Base-by-base conservation (phyloP, 2,113 vertebrate species). In the Toxotes jaculatrix region DNA sequence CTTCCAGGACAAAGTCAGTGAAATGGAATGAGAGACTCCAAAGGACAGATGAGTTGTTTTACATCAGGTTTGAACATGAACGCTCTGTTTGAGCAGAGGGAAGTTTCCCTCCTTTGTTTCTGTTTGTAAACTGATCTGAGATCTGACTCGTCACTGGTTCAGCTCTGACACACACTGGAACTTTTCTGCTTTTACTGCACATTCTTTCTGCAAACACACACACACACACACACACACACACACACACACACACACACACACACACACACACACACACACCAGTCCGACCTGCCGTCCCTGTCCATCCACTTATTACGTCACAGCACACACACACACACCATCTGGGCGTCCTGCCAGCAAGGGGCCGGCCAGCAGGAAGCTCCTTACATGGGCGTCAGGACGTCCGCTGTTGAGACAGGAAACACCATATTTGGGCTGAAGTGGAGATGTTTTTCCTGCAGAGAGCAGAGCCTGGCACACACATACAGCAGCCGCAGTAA, bases 351-450 rank as follows among this genome's bases (percentile, higher is more conserved):
- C 59, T 0, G 86, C 88, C 88, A 90, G 66, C 7, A 23, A 36
- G 21, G 11, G 51, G 66, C 61, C 43, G 0, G 86, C 86, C 89
- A 73, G 4, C 61, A 85, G 89, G 91, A 92, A 93, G 38, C 23
- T 64, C 92, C 91, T 72, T 89, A 89, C 85, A 84, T 88, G 85
- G 92, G 2, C 34, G 1, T 16, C 71, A 88, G 91, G 91, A 94
- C 38, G 63, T 92, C 84, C 71, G 80, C 73, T 60, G 75, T 53
- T 72, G 53, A 11, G 17, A 7, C 75, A 91, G 92, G 93, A 94
- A 93, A 53, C 4, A 17, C 92, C 91, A 82, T 91, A 79, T 91
- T 83, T 93, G 90, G 92, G 40, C 59, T 79, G 47, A 5, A 71
- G 73, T 17, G 2, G 31, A 55, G 62, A 73, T 56, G 38, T 63